A percentile compares a stretch with the other conserved stretches of the same genome.
These are phyloP conservation scores for Hyaena hyaena DNA, from an alignment of 2,113 vertebrate species.

Conservation along the genomic window DNA sequence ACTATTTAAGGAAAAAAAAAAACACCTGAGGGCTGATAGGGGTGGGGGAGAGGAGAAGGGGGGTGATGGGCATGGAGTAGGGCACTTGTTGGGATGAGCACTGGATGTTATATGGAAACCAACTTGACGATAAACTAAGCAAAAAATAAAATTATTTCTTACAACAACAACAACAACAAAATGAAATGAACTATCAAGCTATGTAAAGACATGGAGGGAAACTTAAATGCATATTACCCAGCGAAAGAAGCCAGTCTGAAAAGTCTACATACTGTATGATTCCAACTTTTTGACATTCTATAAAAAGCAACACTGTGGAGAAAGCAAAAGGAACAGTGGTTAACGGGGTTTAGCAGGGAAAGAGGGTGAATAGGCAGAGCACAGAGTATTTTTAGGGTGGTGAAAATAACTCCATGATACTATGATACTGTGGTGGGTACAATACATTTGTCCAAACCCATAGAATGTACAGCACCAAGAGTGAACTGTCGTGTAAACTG, in stretches of 20 bases:
- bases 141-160: too few relatives aligned
- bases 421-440: background rate
- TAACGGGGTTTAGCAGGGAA: background rate
- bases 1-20: too few relatives aligned
- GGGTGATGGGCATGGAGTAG: too few relatives aligned
- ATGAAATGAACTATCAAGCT: background rate
- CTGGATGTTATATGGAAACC: too few relatives aligned
- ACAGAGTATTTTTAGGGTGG: background rate
- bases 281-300: background rate
- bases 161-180: background rate
- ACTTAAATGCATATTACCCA: background rate
- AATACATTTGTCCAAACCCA: background rate
- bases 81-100: too few relatives aligned
- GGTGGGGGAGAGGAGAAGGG: too few relatives aligned
- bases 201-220: background rate
- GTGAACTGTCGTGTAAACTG: background rate
- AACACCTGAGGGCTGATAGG: too few relatives aligned
- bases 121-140: too few relatives aligned
- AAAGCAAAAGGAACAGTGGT: background rate
- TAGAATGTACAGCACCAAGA: background rate
- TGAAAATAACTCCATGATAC: background rate
- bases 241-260: background rate
- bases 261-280: background rate
- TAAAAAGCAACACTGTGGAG: background rate
- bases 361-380: background rate